Base-by-base conservation (phyloP, 2,113 vertebrate genomes). In the Apeltes quadracus region DNA sequence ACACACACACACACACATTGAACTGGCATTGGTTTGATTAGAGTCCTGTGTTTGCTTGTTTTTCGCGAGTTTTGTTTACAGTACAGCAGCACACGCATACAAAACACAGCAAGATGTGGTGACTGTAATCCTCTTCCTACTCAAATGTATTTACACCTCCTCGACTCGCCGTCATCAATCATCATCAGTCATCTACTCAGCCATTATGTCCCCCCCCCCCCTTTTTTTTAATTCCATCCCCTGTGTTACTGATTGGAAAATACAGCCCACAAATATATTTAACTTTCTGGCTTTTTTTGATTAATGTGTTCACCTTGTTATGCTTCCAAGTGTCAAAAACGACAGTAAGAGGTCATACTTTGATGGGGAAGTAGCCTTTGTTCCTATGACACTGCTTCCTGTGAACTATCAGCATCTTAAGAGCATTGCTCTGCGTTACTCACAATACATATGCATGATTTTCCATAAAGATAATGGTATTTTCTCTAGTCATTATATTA, bases 211-310 rank as follows among this genome's bases (percentile, higher is more conserved):
- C 55, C 51, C 25, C 5, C 68, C 55, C 51, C 25, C 5, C 5
- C 5, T 29, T 34, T 34, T 34, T 75, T 63, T 56, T 15, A 59
- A 11, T 32, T 54, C 75, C 65, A 25, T 70, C 73, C 56, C 39
- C 46, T 44, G 68, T 56, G 71, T 48, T 65, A 13, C 54, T 57
- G 67, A 84, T 85, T 78, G 76, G 61, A 78, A 89, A 82, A 80
- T 5, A 69, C 68, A 34, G 64, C 56, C 51, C 57, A 22, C 9
- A 84, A 76, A 90, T 86, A 70, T 72, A 86, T 85, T 88, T 84
- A 76, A 55, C 64, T n/a, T n/a, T 39, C 29, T 55, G 55, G 76
- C 50, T 61, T 83, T 80, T 77, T 83, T 80, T 80, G 76, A 76
- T 82, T 59, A 83, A 81, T 58, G 66, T 41, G 57, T 57, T 41